Conservation (phyloP, 1,140 invertebrate species). For the Ruditapes philippinarum region DNA sequence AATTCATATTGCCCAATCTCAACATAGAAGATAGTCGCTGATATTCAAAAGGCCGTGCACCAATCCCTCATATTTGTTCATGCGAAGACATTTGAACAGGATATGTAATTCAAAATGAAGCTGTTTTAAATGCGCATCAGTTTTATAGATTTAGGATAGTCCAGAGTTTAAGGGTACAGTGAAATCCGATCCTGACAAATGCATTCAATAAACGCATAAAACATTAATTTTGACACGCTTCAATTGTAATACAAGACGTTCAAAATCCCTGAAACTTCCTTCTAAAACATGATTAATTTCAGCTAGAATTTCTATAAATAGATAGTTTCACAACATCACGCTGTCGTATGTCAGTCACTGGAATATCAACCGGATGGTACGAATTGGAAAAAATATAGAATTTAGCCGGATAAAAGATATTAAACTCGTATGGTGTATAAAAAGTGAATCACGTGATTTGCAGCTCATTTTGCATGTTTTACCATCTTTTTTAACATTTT, state of each 20-base stretch:
- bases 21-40: too few relatives aligned
- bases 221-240: constrained; percentile 16
- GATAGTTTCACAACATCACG: neutral
- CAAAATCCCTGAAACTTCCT: neutral
- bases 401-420: too few relatives aligned
- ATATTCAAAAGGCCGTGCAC: neutral
- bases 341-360: too few relatives aligned
- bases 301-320: neutral
- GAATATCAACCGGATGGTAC: too few relatives aligned
- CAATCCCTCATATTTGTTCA: constrained; percentile 6
- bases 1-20: too few relatives aligned
- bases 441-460: too few relatives aligned
- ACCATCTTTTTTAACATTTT: too few relatives aligned
- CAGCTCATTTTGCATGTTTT: too few relatives aligned
- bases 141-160: neutral
- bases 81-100: neutral
- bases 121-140: neutral
- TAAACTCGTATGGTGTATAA: too few relatives aligned
- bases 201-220: constrained; percentile 5
- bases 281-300: neutral
- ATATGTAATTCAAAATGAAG: neutral
- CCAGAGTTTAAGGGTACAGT: neutral
- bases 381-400: too few relatives aligned
- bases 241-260: neutral
- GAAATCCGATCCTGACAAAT: constrained; percentile 25